Conservation (phyloP, 2,888 invertebrate species). For the Orthosia cruda region DNA sequence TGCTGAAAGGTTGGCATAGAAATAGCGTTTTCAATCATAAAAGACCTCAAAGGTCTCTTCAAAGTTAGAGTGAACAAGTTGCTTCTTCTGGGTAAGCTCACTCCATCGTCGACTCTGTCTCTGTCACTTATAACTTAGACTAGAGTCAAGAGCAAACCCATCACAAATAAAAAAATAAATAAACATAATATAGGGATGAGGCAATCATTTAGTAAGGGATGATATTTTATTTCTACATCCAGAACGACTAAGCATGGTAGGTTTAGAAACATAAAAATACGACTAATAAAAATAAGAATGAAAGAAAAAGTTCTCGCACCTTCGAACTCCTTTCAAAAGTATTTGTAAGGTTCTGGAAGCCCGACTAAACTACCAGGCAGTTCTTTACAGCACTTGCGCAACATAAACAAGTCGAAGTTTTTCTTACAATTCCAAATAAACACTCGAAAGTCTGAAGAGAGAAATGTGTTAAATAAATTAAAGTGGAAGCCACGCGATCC, state of each 20-base stretch:
- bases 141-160: no score
- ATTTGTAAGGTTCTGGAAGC: conserved; percentile 14
- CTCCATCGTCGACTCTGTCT: no score
- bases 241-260: no score
- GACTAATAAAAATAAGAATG: background rate
- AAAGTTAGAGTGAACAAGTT: no score
- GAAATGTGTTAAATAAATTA: conserved; percentile 40
- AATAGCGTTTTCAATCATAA: conserved; percentile 3
- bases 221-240: no score
- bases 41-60: no score
- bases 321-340: background rate
- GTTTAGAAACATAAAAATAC: no score
- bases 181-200: no score
- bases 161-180: no score
- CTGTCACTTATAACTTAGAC: no score
- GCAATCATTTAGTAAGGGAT: no score
- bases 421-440: conserved; percentile 30
- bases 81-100: no score
- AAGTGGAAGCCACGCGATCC: conserved; percentile 32
- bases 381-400: conserved; percentile 35
- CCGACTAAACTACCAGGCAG: conserved; percentile 13
- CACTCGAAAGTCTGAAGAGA: conserved; percentile 7
- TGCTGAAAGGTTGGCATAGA: background rate
- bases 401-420: conserved; percentile 29
- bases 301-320: background rate